phyloP scores from a whole-genome alignment of 2,888 invertebrate genomes.

The Trachelus iudaicus region DNA sequence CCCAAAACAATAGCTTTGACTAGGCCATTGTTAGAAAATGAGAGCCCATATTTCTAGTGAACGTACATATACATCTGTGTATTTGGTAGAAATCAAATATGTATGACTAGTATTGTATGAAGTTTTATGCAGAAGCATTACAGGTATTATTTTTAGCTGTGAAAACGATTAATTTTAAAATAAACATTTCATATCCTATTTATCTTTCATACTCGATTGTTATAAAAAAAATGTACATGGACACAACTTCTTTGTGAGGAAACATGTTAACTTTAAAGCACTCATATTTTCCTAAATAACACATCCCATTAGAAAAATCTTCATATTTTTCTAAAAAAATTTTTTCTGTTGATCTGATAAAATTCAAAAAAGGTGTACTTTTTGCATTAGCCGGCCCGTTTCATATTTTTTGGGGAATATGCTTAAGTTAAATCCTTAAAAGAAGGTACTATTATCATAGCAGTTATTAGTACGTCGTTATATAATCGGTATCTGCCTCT shows the following conservation, averaged over 20 bases:
- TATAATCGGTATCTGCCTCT: background rate
- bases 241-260: background rate
- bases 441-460: background rate
- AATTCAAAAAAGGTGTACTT: too few species aligned
- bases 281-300: too few species aligned
- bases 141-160: background rate
- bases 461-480: background rate
- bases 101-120: background rate
- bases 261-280: background rate
- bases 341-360: too few species aligned
- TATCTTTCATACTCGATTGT: background rate
- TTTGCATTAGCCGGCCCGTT: background rate
- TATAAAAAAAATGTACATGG: background rate
- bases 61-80: background rate
- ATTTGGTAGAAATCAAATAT: background rate
- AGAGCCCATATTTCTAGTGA: background rate
- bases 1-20: too few species aligned
- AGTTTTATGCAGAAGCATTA: background rate
- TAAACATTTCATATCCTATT: background rate
- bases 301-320: background rate
- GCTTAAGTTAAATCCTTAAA: background rate
- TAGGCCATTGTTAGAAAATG: background rate
- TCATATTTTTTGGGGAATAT: background rate
- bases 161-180: background rate
- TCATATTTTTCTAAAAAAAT: too few species aligned